phyloP scores from a whole-genome alignment of 2,888 invertebrate genomes.

The Tiliacea aurago region DNA sequence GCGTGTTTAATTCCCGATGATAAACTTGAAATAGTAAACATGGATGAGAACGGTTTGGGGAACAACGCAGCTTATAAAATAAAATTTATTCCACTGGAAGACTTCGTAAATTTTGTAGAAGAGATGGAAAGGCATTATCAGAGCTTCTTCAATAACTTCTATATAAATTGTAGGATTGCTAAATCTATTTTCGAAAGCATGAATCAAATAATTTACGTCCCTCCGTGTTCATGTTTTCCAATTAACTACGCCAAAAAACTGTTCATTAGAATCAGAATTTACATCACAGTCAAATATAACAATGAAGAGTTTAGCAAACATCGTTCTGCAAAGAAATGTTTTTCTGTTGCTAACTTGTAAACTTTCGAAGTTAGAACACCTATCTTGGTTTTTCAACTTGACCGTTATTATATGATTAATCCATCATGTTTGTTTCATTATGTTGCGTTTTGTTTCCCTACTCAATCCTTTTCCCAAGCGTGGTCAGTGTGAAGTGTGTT shows the following conservation, averaged over 20 bases:
- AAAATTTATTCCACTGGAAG: background rate
- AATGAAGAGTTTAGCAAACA: slow-evolving; percentile 46
- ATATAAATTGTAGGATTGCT: slow-evolving; percentile 27
- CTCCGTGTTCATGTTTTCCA: slow-evolving; percentile 52
- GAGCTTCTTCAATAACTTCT: slow-evolving; percentile 38
- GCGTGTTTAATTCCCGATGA: slow-evolving; percentile 12
- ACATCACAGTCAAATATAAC: slow-evolving; percentile 48
- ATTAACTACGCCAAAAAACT: slow-evolving; percentile 45
- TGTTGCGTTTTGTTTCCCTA: background rate
- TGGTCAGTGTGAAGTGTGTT: background rate
- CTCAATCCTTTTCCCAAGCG: background rate
- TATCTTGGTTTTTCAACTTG: background rate
- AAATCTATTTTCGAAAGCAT: slow-evolving; percentile 52
- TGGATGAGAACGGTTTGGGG: slow-evolving; percentile 6
- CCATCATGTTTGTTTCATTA: background rate
- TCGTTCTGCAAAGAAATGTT: slow-evolving; percentile 37
- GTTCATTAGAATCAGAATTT: slow-evolving; percentile 51
- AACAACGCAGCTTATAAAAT: background rate
- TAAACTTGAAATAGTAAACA: slow-evolving; percentile 6
- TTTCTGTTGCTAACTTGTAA: slow-evolving; percentile 42
- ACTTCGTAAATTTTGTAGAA: slow-evolving; percentile 37
- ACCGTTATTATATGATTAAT: background rate
- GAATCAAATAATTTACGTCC: slow-evolving; percentile 26
- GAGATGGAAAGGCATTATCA: slow-evolving; percentile 50
- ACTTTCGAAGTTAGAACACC: background rate